Evolutionary conservation across 2,113 vertebrate genomes (phyloP), one percentile per base, ranked within the genome.

Genomic region (Calyptommatus sinebrachiatus): DNA sequence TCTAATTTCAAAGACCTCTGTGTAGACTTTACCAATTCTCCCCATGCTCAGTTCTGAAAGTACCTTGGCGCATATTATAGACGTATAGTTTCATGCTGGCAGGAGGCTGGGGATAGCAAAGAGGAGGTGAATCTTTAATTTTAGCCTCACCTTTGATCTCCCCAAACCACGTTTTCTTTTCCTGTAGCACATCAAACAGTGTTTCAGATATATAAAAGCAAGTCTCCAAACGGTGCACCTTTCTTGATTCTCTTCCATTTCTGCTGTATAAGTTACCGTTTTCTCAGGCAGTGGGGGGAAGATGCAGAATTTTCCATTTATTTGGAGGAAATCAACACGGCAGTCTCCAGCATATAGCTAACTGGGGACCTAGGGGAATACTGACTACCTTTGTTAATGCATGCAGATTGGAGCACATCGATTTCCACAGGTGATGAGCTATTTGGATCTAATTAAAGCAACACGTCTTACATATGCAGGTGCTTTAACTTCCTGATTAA

Each of bases 401-500:
- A 68, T n/a, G 26, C 28, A 77, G 21, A 68, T 53, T 57, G 63
- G 22, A 67, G 48, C 65, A 21, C n/a, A 29, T 14, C 31, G 46
- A 77, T 68, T 29, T 24, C 50, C 76, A 68, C 65, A 68, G 76
- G 46, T 77, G 76, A 77, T 28, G 31, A 77, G 28, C 45, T 35
- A 50, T 53, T 67, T 77, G 76, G 68, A 77, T 77, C 28, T 67
- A 29, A 77, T 77, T 67, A 67, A 31, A 28, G 20, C 3, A 53
- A 57, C 63, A 7, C 4, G 7, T 77, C 46, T 67, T 29, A 53
- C 29, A 77, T 68, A 50, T 53, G n/a, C 76, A 77, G 63, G 46
- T 77, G 63, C 21, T 77, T 77, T 77, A 24, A 65, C n/a, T 68
- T 35, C 63, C 76, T 77, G 76, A 35, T 68, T 77, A 77, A 77